Conservation (phyloP, 30 jellyfish, hydroid and myxozoan genomes). For the Aurelia sp. region DNA sequence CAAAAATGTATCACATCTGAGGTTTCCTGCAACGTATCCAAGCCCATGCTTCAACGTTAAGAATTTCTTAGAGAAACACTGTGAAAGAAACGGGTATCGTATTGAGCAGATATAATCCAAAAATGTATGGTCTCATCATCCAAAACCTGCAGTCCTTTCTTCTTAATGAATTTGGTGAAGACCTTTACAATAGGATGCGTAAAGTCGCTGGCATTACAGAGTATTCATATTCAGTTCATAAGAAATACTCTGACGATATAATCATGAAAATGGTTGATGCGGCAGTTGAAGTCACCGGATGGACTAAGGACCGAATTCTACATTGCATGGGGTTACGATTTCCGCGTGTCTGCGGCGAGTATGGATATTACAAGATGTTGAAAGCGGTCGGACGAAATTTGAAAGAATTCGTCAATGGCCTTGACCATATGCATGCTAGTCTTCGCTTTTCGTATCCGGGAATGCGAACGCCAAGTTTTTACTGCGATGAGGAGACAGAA, state of each 20-base stretch:
- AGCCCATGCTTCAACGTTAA: no score
- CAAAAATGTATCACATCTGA: no score
- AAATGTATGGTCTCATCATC: conserved; percentile 57
- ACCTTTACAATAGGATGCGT: conserved; percentile 17
- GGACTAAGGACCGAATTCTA: conserved; percentile 40
- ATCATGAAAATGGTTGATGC: conserved; percentile 25
- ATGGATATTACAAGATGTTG: conserved; percentile 60
- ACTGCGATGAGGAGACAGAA: conserved; percentile 54
- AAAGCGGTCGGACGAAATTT: conserved; percentile 65
- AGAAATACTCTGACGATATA: conserved; percentile 32
- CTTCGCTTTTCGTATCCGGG: conserved; percentile 71
- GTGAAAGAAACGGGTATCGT: no score
- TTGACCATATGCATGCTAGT: conserved; percentile 64
- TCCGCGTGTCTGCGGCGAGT: conserved; percentile 60
- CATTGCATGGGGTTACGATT: conserved; percentile 55
- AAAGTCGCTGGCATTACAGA: conserved; percentile 47
- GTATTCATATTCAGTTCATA: conserved; percentile 45
- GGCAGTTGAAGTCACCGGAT: conserved; percentile 50
- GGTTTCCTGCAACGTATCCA: no score
- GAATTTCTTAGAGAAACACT: no score
- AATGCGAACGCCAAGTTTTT: conserved; percentile 68
- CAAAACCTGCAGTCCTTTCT: conserved; percentile 58
- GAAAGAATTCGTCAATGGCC: conserved; percentile 66
- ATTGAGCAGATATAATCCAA: no score
- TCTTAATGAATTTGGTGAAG: conserved; percentile 50